Conservation (phyloP, 2,113 vertebrate species). For the Semnornis frantzii region DNA sequence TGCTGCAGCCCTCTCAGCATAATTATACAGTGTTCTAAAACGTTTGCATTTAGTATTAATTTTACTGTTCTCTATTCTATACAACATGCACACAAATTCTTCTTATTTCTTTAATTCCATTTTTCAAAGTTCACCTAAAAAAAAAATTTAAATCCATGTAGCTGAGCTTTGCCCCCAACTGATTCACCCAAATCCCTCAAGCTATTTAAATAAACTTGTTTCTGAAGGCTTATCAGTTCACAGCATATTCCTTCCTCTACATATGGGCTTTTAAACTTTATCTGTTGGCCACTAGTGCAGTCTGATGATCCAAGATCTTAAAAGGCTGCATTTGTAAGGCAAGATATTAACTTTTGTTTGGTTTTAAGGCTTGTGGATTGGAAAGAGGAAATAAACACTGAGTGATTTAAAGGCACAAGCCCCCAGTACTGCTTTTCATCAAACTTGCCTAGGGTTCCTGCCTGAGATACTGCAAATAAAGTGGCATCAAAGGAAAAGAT, state of each 20-base stretch:
- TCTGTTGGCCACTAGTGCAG: not conserved
- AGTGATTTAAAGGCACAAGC: not conserved
- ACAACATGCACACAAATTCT: not conserved
- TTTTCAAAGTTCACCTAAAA: not conserved
- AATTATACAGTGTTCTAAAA: not conserved
- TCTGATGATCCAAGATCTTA: not conserved
- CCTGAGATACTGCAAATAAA: not conserved
- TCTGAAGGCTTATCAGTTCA: not conserved
- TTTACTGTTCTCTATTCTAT: not conserved
- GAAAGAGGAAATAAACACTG: not conserved
- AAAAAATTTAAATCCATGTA: not conserved
- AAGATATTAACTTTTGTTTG: not conserved
- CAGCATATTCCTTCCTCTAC: not conserved
- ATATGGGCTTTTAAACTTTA: not conserved
- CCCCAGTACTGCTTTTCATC: not conserved
- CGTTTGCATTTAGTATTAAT: not conserved
- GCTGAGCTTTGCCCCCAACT: not conserved
- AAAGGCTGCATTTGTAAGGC: not conserved
- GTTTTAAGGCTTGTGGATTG: rapidly evolving
- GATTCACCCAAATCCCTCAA: not conserved
- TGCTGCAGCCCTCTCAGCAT: too few species aligned
- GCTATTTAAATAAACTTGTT: not conserved
- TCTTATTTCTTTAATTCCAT: not conserved
- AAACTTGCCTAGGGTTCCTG: not conserved
- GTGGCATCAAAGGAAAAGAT: not conserved